These are phyloP conservation scores for Protodeltote pygarga DNA, from an alignment of 2,888 invertebrate genomes.

Conservation along the genomic window DNA sequence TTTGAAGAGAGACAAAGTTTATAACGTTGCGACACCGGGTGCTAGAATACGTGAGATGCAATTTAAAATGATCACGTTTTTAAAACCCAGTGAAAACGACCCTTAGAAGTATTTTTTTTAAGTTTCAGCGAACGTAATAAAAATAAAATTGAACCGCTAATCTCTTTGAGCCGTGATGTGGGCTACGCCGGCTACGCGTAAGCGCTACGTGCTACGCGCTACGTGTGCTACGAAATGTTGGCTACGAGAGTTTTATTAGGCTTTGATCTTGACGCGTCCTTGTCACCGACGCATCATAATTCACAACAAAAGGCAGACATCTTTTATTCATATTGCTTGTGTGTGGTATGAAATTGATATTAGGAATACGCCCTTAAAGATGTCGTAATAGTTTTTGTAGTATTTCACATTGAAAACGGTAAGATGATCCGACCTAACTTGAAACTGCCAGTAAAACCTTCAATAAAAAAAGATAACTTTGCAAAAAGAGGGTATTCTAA, in stretches of 20 bases:
- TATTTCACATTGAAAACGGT: no score
- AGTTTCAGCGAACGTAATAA: constrained; percentile 49
- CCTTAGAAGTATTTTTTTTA: constrained; percentile 42
- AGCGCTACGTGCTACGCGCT: constrained; percentile 23
- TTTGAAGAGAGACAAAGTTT: constrained; percentile 52
- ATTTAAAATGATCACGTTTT: constrained; percentile 52
- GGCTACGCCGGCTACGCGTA: constrained; percentile 15
- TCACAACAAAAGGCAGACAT: constrained; percentile 7
- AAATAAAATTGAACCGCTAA: constrained; percentile 51
- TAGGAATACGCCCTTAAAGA: no score
- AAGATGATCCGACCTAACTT: no score
- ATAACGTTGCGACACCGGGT: constrained; percentile 41
- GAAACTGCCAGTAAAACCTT: constrained; percentile 1
- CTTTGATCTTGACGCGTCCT: neutral
- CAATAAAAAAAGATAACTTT: constrained; percentile 14
- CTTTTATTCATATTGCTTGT: no score
- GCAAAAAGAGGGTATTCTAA: constrained; percentile 11
- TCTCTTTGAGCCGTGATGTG: constrained; percentile 36
- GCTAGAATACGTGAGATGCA: constrained; percentile 47
- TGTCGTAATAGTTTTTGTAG: no score
- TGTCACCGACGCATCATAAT: constrained; percentile 7
- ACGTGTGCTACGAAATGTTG: constrained; percentile 25
- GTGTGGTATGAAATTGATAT: no score
- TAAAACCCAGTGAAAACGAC: constrained; percentile 28
- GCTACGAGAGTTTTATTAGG: neutral